A percentile compares a stretch with the other conserved stretches of the same genome.
These are phyloP conservation scores for Holothuria glaberrima DNA, from an alignment of 35 echinoderm and acorn worm genomes.

Conservation along the genomic window DNA sequence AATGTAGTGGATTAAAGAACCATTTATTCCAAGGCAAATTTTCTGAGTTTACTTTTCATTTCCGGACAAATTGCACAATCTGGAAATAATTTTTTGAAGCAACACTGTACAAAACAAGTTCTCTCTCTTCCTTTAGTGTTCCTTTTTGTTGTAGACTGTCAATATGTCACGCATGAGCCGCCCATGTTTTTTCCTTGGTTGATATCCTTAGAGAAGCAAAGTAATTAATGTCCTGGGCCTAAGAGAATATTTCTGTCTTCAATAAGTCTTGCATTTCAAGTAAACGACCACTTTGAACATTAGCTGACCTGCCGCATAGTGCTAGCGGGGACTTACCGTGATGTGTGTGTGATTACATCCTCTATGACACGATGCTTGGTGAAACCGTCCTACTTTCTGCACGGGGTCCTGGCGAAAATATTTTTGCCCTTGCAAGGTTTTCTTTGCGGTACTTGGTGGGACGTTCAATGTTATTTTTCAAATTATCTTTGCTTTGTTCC, in stretches of 20 bases:
- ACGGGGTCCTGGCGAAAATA: conserved; percentile 15
- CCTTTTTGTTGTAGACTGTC: too few species aligned
- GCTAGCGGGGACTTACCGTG: conserved; percentile 1
- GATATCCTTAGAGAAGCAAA: conserved; percentile 18
- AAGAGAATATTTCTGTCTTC: not conserved
- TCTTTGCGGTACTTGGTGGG: conserved; percentile 4
- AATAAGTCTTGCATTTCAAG: too few species aligned
- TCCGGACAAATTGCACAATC: too few species aligned
- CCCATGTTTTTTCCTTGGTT: too few species aligned
- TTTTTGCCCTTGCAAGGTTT: conserved; percentile 28
- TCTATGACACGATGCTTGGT: not conserved
- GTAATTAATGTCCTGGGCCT: conserved; percentile 5
- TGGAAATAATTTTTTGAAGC: too few species aligned
- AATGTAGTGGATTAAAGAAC: too few species aligned
- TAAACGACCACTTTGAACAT: conserved; percentile 18
- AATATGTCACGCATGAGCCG: too few species aligned
- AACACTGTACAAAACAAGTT: too few species aligned
- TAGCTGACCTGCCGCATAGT: conserved; percentile 4
- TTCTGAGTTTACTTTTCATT: too few species aligned
- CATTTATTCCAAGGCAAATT: too few species aligned
- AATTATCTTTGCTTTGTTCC: conserved; percentile 10
- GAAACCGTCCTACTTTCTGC: conserved; percentile 40
- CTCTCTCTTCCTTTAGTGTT: too few species aligned
- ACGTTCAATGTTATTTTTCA: not conserved
- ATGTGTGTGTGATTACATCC: not conserved